phyloP scores from a whole-genome alignment of 2,797 vertebrate genomes.

The Chromobotia macracanthus region DNA sequence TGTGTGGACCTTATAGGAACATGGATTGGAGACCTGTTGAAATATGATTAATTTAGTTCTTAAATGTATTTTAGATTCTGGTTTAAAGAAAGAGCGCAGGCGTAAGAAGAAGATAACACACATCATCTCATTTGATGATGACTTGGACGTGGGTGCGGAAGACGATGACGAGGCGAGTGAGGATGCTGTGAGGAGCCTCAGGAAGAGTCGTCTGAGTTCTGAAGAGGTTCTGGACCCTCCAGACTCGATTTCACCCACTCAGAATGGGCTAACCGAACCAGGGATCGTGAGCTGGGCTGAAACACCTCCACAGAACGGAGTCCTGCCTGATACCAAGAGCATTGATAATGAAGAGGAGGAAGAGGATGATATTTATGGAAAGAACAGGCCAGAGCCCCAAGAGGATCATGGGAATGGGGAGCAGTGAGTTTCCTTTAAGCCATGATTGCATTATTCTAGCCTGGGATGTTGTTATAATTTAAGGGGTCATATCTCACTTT shows the following conservation, averaged over 20 bases:
- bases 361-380: constrained; percentile 75
- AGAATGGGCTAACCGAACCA: constrained; percentile 70
- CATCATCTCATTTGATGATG: constrained; percentile 96
- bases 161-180: constrained; percentile 76
- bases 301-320: constrained; percentile 61
- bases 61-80: constrained; percentile 79
- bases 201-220: constrained; percentile 80
- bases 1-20: no score
- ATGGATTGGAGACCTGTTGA: background rate
- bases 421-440: constrained; percentile 73
- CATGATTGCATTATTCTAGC: background rate
- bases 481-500: background rate
- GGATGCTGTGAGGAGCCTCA: constrained; percentile 68
- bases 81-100: constrained; percentile 86
- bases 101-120: constrained; percentile 96
- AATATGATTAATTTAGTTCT: background rate
- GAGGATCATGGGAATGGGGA: constrained; percentile 65
- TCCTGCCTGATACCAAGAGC: constrained; percentile 69
- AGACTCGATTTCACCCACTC: constrained; percentile 63
- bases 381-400: constrained; percentile 64
- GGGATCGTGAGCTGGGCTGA: constrained; percentile 72
- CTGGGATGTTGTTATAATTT: background rate
- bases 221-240: constrained; percentile 82
- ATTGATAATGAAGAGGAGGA: constrained; percentile 78
- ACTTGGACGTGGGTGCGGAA: constrained; percentile 82